Conservation (phyloP, 2,888 invertebrate species). For the Drepanosiphum platanoidis region DNA sequence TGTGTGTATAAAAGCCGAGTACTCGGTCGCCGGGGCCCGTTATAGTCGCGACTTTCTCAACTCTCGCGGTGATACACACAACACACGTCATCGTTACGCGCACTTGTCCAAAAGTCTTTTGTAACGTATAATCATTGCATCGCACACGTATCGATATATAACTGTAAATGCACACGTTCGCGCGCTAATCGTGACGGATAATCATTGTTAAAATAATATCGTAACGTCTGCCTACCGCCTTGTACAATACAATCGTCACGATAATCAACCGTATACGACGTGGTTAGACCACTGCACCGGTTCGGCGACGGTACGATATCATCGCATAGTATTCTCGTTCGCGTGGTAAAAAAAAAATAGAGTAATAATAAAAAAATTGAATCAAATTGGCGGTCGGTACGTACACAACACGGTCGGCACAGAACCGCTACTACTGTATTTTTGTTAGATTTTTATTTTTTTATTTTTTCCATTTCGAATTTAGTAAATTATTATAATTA, state of each 20-base stretch:
- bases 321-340: no score
- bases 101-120: not conserved
- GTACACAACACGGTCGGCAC: conserved; percentile 48
- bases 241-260: no score
- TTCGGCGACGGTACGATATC: not conserved
- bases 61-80: not conserved
- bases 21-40: not conserved
- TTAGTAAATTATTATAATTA: not conserved
- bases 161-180: not conserved
- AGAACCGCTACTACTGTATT: not conserved
- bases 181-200: no score
- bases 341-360: not conserved
- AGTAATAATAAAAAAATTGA: not conserved
- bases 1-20: conserved; percentile 11
- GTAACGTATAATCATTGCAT: not conserved
- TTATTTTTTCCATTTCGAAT: not conserved
- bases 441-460: not conserved
- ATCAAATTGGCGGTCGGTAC: conserved; percentile 56
- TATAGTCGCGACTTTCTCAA: conserved; percentile 36
- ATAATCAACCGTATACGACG: not conserved
- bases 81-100: not conserved
- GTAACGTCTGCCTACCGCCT: no score
- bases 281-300: no score
- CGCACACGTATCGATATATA: not conserved
- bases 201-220: no score